phyloP scores from a whole-genome alignment of 2,113 vertebrate genomes.

The Hyla sarda region DNA sequence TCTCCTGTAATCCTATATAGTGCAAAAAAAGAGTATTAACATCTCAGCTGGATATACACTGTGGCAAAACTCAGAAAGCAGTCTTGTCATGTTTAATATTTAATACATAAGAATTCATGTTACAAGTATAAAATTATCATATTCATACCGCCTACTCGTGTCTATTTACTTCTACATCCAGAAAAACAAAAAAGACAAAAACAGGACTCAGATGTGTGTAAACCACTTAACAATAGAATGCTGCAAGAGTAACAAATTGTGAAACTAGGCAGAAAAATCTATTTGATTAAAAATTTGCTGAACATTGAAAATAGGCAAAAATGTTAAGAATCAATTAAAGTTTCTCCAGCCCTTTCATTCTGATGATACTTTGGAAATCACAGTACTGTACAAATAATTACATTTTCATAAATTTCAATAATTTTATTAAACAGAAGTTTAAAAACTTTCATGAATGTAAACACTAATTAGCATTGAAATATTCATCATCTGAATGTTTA shows the following conservation, averaged over 20 bases:
- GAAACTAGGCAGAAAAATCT: not conserved
- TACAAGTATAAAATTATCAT: conserved; percentile 45
- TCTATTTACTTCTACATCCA: conserved; percentile 30
- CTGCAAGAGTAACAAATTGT: not conserved
- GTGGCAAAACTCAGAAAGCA: conserved; percentile 30
- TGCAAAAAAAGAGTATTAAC: conserved; percentile 47
- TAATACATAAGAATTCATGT: conserved; percentile 39
- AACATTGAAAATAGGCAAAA: not conserved
- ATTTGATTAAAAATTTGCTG: not conserved
- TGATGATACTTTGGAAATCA: not conserved
- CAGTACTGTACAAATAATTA: not conserved
- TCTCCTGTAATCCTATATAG: conserved; percentile 30
- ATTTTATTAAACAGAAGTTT: not conserved
- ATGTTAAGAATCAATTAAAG: not conserved
- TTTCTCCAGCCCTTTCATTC: not conserved
- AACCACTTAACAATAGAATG: not conserved
- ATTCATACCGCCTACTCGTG: conserved; percentile 1
- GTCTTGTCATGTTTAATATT: conserved; percentile 52
- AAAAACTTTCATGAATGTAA: not conserved
- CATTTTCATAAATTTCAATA: not conserved
- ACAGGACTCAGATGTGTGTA: conserved; percentile 3
- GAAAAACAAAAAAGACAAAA: not conserved
- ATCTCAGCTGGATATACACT: conserved; percentile 43
- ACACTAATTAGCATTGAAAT: not conserved
- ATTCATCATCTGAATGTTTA: not conserved